Evolutionary conservation across 2,888 invertebrate species (phyloP).

Genomic region (Oxyscelio sp.): DNA sequence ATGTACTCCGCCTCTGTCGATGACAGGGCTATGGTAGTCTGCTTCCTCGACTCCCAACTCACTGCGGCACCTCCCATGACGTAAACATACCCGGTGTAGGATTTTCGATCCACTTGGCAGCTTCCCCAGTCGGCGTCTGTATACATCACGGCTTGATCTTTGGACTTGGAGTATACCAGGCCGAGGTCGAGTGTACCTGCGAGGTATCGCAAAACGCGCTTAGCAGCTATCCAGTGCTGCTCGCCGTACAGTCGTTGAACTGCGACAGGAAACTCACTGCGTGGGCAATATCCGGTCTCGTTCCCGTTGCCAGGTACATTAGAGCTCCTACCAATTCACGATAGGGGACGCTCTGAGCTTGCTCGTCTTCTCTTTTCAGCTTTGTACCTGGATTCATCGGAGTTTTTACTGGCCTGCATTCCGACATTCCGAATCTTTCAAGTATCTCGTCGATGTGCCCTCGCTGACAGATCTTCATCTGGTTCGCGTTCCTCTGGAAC

Average conservation of each 20-base stretch:
- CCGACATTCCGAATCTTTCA: slow-evolving; percentile 6
- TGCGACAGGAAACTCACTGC: slow-evolving; percentile 4
- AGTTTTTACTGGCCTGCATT: not conserved
- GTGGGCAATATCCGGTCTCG: slow-evolving; percentile 1
- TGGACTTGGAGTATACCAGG: not conserved
- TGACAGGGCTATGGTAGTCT: not conserved
- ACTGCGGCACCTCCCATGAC: slow-evolving; percentile 1
- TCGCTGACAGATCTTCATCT: not conserved
- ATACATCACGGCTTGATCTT: not conserved
- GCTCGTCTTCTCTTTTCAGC: not conserved
- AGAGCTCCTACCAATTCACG: slow-evolving; percentile 1
- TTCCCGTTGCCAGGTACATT: slow-evolving; percentile 18
- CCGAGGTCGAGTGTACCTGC: not conserved
- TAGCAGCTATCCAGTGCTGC: slow-evolving; percentile 22
- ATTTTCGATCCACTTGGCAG: not conserved
- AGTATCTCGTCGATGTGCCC: not conserved
- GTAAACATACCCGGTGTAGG: not conserved
- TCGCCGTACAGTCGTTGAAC: slow-evolving; percentile 15
- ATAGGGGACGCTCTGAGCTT: slow-evolving; percentile 5
- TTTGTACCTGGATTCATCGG: not conserved
- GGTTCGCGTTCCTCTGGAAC: no score
- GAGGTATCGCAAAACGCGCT: slow-evolving; percentile 7
- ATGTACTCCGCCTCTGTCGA: slow-evolving; percentile 25
- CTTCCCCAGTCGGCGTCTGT: slow-evolving; percentile 20
- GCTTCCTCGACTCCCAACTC: slow-evolving; percentile 9